Percentiles rank a stretch among this genome's conserved stretches.
Evolutionary conservation across 35 echinoderm and acorn worm genomes (phyloP).

Genomic region (Patiria miniata): DNA sequence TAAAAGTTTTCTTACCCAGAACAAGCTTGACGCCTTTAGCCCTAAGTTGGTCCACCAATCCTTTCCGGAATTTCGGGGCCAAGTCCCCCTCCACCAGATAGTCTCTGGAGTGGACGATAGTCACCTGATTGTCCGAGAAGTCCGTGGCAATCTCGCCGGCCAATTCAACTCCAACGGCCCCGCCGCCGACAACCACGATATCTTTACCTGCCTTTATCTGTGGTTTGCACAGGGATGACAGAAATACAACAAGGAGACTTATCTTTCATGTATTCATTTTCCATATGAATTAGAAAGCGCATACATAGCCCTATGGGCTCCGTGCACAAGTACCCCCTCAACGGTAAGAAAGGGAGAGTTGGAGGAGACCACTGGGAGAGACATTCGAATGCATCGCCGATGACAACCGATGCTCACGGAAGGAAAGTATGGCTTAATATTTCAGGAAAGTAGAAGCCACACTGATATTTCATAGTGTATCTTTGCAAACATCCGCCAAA

Average conservation of each 20-base stretch:
- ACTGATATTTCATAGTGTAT: too few relatives aligned
- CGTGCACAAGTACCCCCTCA: too few relatives aligned
- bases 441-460: too few relatives aligned
- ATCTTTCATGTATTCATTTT: too few relatives aligned
- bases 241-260: background rate
- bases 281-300: background rate
- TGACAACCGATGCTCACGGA: too few relatives aligned
- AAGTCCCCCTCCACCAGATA: slow-evolving; percentile 51
- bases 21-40: slow-evolving; percentile 59
- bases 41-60: slow-evolving; percentile 35
- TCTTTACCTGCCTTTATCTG: slow-evolving; percentile 75
- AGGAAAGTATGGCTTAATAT: too few relatives aligned
- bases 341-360: too few relatives aligned
- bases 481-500: too few relatives aligned
- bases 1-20: slow-evolving; percentile 78
- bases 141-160: slow-evolving; percentile 84
- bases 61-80: slow-evolving; percentile 40
- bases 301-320: too few relatives aligned
- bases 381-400: too few relatives aligned
- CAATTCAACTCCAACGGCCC: slow-evolving; percentile 83
- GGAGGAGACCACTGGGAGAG: too few relatives aligned
- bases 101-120: slow-evolving; percentile 66
- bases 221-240: background rate
- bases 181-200: slow-evolving; percentile 79
- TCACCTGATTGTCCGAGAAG: slow-evolving; percentile 70